Conservation (phyloP, 2,888 invertebrate species). For the Elysia crispata region DNA sequence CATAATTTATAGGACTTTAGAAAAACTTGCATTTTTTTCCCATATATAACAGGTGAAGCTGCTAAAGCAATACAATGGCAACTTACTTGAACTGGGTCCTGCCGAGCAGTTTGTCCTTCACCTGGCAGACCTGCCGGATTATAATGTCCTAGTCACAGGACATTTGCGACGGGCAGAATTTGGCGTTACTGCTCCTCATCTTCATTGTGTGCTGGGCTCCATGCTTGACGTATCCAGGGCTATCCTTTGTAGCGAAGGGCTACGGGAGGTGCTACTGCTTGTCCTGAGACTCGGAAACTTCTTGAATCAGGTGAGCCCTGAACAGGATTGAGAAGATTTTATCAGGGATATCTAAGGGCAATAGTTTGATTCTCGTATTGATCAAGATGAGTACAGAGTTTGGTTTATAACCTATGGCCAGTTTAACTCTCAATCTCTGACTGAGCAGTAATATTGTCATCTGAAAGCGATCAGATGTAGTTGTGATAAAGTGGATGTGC, state of each 20-base stretch:
- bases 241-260: constrained; percentile 59
- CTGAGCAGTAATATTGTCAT: no score
- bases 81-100: constrained; percentile 74
- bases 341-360: no score
- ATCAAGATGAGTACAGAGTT: no score
- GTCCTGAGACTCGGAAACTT: constrained; percentile 74
- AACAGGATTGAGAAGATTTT: no score
- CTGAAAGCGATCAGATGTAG: no score
- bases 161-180: constrained; percentile 77
- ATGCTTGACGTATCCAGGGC: constrained; percentile 63
- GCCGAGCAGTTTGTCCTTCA: constrained; percentile 78
- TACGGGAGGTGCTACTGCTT: constrained; percentile 70
- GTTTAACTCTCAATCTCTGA: no score
- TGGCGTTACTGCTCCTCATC: constrained; percentile 53
- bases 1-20: no score
- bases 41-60: constrained; percentile 71
- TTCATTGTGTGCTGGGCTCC: constrained; percentile 60
- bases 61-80: constrained; percentile 74
- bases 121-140: constrained; percentile 76
- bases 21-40: neutral
- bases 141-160: constrained; percentile 75
- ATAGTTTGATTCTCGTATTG: no score
- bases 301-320: constrained; percentile 70
- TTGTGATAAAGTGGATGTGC: no score
- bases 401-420: no score